phyloP scores from a whole-genome alignment of 2,888 invertebrate genomes.

The Epinotia nisella region DNA sequence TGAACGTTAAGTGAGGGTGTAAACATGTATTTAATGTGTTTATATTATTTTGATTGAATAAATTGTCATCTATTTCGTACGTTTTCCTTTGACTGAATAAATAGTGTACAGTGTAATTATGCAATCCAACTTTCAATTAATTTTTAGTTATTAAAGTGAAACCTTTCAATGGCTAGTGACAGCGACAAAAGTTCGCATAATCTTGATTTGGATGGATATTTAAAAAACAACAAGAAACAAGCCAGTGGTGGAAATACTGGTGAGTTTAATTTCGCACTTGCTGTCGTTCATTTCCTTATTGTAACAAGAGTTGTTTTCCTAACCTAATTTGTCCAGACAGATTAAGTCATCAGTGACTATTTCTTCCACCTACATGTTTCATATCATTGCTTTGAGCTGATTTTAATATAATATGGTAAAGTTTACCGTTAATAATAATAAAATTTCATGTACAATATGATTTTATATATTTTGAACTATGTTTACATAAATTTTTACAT shows the following conservation, averaged over 20 bases:
- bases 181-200: conserved; percentile 80
- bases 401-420: not conserved
- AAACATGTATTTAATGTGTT: conserved; percentile 68
- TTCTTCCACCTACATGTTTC: conserved; percentile 41
- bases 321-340: conserved; percentile 37
- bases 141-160: conserved; percentile 45
- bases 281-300: not conserved
- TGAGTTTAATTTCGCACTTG: conserved; percentile 54
- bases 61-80: not conserved
- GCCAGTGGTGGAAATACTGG: conserved; percentile 67
- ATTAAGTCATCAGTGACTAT: conserved; percentile 43
- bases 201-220: conserved; percentile 76
- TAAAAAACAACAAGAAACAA: conserved; percentile 73
- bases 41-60: conserved; percentile 57
- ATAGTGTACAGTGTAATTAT: conserved; percentile 35
- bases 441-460: too few relatives aligned
- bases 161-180: conserved; percentile 83
- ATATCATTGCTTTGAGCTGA: conserved; percentile 9
- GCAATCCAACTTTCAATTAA: conserved; percentile 23
- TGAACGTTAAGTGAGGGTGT: conserved; percentile 60
- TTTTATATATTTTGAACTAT: not conserved
- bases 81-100: conserved; percentile 13
- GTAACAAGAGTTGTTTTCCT: conserved; percentile 15
- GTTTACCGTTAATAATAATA: not conserved
- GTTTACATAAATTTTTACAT: not conserved